Base-by-base conservation (phyloP, 1,140 invertebrate genomes). In the Zaprionus ghesquierei region DNA sequence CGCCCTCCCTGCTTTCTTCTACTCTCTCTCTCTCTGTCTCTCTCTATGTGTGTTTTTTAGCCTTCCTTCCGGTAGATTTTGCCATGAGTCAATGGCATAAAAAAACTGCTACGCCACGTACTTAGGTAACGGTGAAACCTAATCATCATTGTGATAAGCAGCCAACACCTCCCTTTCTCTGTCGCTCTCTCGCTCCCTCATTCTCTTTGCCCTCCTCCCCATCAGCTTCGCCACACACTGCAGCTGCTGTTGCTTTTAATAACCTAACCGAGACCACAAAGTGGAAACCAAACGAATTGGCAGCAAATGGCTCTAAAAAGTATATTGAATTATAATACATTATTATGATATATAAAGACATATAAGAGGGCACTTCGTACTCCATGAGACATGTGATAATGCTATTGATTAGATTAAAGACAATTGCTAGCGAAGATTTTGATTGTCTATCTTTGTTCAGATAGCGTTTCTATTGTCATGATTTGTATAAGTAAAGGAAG, bases 41-140 rank as follows among this genome's bases (percentile, higher is more conserved):
- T 51, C n/a, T n/a, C n/a, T 35, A 9, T 29, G 3, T 46, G 41
- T 23, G 18, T 31, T 15, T 59, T 50, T 31, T 44, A 18, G 50
- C 63, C 18, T 56, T 58, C 49, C 71, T 85, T 85, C 77, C 81
- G 74, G 81, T 63, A 71, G 65, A n/a, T 69, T 55, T 62, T 41
- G 9, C 59, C 64, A 85, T 78, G 75, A 75, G 63, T 87, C 75
- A 87, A 69, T 87, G 72, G 81, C 55, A 68, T 49, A 50, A 31
- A 58, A n/a, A 63, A 72, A 60, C 31, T 50, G 49, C 63, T 72
- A 56, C 70, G 70, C 63, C 70, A 73, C 64, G 50, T 73, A 55
- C 55, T 50, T 68, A 23, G 35, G 10, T 15, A 33, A 60, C 49
- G 54, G 49, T 46, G 69, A 72, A 72, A 72, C 56, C 65, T 60